Percentiles rank a stretch among this genome's conserved stretches.
Evolutionary conservation across 2,888 invertebrate genomes (phyloP).

Genomic region (Stenoptilia bipunctidactyla): DNA sequence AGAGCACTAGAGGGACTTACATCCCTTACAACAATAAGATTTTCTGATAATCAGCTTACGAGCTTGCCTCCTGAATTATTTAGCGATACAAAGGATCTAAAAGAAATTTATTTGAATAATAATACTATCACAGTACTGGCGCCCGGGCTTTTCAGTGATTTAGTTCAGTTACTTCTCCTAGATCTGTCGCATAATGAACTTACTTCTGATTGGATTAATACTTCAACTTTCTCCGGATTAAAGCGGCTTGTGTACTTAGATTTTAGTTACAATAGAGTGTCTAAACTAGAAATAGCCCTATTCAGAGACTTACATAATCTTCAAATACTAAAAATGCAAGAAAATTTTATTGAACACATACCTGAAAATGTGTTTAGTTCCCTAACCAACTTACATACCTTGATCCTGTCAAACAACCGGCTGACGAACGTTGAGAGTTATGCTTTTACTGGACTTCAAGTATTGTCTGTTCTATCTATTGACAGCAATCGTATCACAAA

Average conservation of each 20-base stretch:
- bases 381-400: slow-evolving; percentile 82
- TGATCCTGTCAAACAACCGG: slow-evolving; percentile 85
- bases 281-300: slow-evolving; percentile 80
- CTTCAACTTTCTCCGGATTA: slow-evolving; percentile 83
- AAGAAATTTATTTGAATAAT: slow-evolving; percentile 85
- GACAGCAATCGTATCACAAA: slow-evolving; percentile 84
- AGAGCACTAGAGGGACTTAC: slow-evolving; percentile 82
- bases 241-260: slow-evolving; percentile 83
- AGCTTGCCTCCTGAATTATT: slow-evolving; percentile 87
- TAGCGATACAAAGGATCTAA: slow-evolving; percentile 80
- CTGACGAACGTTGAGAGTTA: slow-evolving; percentile 80
- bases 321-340: slow-evolving; percentile 84
- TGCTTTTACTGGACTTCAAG: slow-evolving; percentile 82
- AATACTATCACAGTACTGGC: slow-evolving; percentile 86
- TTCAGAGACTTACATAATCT: slow-evolving; percentile 84
- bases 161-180: slow-evolving; percentile 80
- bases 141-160: slow-evolving; percentile 82
- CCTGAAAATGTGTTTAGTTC: slow-evolving; percentile 84
- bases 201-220: slow-evolving; percentile 85
- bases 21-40: slow-evolving; percentile 79
- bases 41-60: slow-evolving; percentile 84
- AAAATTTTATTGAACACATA: slow-evolving; percentile 81
- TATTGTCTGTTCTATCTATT: slow-evolving; percentile 80
- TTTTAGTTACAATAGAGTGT: slow-evolving; percentile 81
- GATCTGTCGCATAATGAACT: slow-evolving; percentile 85